Conservation (phyloP, 1,140 invertebrate genomes). For the Plectrocnemia conspersa region DNA sequence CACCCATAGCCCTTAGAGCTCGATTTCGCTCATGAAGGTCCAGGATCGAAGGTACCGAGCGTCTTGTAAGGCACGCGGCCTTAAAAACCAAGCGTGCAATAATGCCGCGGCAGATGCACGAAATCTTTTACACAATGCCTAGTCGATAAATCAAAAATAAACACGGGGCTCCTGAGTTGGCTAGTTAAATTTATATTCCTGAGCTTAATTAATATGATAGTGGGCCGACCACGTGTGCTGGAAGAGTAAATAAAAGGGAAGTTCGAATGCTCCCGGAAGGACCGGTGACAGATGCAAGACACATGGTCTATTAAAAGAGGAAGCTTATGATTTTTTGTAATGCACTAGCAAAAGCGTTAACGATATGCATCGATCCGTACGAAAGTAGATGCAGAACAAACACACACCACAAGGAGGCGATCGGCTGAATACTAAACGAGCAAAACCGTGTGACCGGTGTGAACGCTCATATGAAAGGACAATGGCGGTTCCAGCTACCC, state of each 20-base stretch:
- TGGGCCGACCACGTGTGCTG: neutral
- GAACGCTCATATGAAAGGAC: conserved; percentile 18
- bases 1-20: neutral
- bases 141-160: conserved; percentile 10
- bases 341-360: neutral
- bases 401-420: neutral
- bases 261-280: conserved; percentile 23
- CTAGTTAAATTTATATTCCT: too few relatives aligned
- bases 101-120: conserved; percentile 33
- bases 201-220: conserved; percentile 30
- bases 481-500: conserved; percentile 11
- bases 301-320: conserved; percentile 23
- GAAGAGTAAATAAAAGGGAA: conserved; percentile 17
- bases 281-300: conserved; percentile 30
- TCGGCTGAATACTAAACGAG: conserved; percentile 25
- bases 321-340: neutral
- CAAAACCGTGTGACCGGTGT: conserved; percentile 27
- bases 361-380: neutral
- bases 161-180: neutral
- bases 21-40: conserved; percentile 1
- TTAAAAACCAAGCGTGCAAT: too few relatives aligned
- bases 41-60: neutral
- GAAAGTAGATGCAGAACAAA: conserved; percentile 8
- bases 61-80: conserved; percentile 18
- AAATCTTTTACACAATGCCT: conserved; percentile 23